These are phyloP conservation scores for Lutjanus campechanus DNA, from an alignment of 2,797 vertebrate genomes.

Conservation along the genomic window DNA sequence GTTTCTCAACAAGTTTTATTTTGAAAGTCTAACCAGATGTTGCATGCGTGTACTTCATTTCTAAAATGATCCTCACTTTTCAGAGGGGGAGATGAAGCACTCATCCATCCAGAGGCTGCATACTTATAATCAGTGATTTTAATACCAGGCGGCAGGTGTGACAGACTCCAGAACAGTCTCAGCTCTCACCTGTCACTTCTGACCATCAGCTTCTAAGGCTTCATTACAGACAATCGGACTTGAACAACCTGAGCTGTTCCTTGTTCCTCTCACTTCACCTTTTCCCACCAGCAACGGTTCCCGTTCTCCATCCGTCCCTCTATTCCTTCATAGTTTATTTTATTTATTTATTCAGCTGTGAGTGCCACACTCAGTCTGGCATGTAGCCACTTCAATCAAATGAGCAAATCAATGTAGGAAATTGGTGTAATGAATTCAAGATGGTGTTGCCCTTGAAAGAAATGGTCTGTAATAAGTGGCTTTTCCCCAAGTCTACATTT, in stretches of 20 bases:
- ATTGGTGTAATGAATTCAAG: conserved; percentile 52
- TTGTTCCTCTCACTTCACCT: neutral
- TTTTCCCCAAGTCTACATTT: conserved; percentile 15
- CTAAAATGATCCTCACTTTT: neutral
- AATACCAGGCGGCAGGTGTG: conserved; percentile 26
- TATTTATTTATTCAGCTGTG: conserved; percentile 26
- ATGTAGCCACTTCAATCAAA: conserved; percentile 16
- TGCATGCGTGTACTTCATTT: neutral
- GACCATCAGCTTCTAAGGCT: neutral
- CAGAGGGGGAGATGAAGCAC: neutral
- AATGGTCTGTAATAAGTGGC: conserved; percentile 24
- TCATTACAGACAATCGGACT: conserved; percentile 6
- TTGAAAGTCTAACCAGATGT: no score
- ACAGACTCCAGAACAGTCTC: conserved; percentile 15
- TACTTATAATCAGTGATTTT: neutral
- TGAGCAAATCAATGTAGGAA: conserved; percentile 45
- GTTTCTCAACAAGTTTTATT: no score
- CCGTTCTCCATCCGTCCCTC: conserved; percentile 14
- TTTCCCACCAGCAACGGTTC: conserved; percentile 9
- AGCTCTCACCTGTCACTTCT: conserved; percentile 24
- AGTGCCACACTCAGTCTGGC: conserved; percentile 21
- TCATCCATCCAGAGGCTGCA: neutral
- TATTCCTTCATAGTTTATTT: conserved; percentile 13
- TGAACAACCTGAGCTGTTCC: neutral
- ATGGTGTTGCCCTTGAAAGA: conserved; percentile 18